Evolutionary conservation across 1,140 invertebrate genomes (phyloP), one percentile per base, ranked within the genome.

Genomic region (Meloidogyne exigua): DNA sequence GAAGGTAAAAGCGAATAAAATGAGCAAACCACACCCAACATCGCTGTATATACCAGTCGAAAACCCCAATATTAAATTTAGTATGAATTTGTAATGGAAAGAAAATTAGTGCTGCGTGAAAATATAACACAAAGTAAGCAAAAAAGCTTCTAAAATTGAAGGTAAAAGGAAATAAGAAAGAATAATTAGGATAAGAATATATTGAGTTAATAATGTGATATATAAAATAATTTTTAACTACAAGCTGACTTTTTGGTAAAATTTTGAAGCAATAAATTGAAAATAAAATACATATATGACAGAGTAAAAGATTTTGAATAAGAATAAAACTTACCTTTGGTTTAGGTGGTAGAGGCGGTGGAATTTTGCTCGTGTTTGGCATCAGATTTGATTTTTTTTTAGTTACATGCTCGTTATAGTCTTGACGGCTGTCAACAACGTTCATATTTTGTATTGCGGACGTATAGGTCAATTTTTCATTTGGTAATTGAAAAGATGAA

Each of bases 321-420:
- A n/a, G n/a, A n/a, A n/a, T n/a, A 23, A 32, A 69, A 82, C 80
- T 11, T 65, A 82, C 81, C 28, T 63, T 76, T 66, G 81, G 81
- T 67, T 82, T 82, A 25, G 81, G 81, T 15, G 81, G 81, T 12
- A 82, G 57, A 25, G 81, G 81, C 39, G 81, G 81, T 9, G 81
- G 77, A 4, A 57, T 4, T n/a, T 9, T 68, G 49, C 63, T 28
- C 62, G 44, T 9, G 23, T n/a, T 57, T n/a, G 18, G 1, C 2
- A 7, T 4, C 18, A n/a, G 5, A 57, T 57, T 57, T 15, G 42
- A 1, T 57, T 4, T 57, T 5, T 57, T n/a, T 4, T n/a, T 57
- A 25, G 72, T 75, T 12, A 62, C 21, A 64, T 5, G 44, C 49
- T 18, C 12, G 0, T 12, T 23, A 15, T 12, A 18, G 21, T 76